A percentile compares a stretch with the other conserved stretches of the same genome.
Evolutionary conservation across 2,113 vertebrate genomes (phyloP).

Genomic region (Cephalopholis sonnerati): DNA sequence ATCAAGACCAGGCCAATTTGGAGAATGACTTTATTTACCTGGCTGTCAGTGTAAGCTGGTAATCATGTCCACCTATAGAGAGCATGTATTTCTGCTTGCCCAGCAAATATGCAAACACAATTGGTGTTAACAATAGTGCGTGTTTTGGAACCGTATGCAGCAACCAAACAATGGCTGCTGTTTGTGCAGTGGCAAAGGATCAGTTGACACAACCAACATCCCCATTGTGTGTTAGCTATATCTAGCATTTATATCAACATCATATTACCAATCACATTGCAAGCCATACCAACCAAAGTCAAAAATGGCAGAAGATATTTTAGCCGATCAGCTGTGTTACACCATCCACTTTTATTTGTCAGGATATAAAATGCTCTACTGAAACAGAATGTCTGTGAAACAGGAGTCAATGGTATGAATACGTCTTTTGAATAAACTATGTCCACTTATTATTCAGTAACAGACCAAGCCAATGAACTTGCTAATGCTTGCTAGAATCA

Average conservation of each 20-base stretch:
- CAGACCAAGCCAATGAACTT: not conserved
- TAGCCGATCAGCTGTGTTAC: not conserved
- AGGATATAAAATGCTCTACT: not conserved
- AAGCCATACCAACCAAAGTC: not conserved
- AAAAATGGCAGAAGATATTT: constrained; percentile 5
- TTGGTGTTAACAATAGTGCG: not conserved
- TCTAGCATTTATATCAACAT: constrained; percentile 18
- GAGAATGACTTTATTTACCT: constrained; percentile 25
- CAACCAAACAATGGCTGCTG: constrained; percentile 5
- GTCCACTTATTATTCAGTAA: not conserved
- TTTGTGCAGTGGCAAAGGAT: not conserved
- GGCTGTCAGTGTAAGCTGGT: not conserved
- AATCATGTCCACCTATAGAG: constrained; percentile 16
- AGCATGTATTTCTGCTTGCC: constrained; percentile 15
- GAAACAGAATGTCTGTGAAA: too few species aligned
- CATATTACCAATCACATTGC: not conserved
- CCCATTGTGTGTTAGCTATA: constrained; percentile 2
- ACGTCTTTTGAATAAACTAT: not conserved
- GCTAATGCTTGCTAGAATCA: not conserved
- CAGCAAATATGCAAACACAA: constrained; percentile 1
- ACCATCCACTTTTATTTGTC: constrained; percentile 10
- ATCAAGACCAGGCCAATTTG: constrained; percentile 21
- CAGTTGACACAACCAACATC: not conserved
- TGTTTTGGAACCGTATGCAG: not conserved
- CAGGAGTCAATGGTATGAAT: not conserved